Percentiles rank a stretch among this genome's conserved stretches.
Conservation (phyloP, 2,113 vertebrate species). For the Rana temporaria region DNA sequence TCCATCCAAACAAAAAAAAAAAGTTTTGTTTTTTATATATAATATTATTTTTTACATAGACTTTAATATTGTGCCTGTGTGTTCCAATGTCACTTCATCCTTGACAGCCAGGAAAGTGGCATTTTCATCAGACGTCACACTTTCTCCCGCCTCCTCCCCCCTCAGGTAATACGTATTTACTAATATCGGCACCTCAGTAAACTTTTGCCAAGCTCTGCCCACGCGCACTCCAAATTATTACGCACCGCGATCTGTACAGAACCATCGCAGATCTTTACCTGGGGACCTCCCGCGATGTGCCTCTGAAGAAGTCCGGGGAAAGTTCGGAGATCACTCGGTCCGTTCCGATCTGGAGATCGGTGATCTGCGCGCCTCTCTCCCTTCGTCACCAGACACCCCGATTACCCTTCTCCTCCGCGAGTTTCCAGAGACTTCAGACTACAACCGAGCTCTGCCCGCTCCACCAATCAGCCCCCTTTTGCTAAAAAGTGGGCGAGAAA, state of each 20-base stretch:
- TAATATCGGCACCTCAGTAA: no score
- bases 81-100: no score
- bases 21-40: no score
- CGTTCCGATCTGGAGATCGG: not conserved
- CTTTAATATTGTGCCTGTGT: no score
- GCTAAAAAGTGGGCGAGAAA: not conserved
- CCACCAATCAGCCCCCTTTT: not conserved
- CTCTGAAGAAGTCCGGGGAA: not conserved
- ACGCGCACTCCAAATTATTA: not conserved
- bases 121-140: no score
- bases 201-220: not conserved
- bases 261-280: not conserved
- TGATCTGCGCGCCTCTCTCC: not conserved
- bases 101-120: no score
- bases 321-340: no score
- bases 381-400: not conserved
- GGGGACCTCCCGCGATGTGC: not conserved
- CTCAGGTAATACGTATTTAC: no score
- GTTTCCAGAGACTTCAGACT: slow-evolving; percentile 25
- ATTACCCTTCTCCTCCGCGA: slow-evolving; percentile 8
- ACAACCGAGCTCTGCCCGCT: not conserved
- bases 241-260: not conserved
- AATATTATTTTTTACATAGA: no score
- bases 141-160: no score
- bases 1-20: no score